Percentiles rank a stretch among this genome's conserved stretches.
Conservation (phyloP, 2,797 vertebrate genomes). For the Crax fasciolata region DNA sequence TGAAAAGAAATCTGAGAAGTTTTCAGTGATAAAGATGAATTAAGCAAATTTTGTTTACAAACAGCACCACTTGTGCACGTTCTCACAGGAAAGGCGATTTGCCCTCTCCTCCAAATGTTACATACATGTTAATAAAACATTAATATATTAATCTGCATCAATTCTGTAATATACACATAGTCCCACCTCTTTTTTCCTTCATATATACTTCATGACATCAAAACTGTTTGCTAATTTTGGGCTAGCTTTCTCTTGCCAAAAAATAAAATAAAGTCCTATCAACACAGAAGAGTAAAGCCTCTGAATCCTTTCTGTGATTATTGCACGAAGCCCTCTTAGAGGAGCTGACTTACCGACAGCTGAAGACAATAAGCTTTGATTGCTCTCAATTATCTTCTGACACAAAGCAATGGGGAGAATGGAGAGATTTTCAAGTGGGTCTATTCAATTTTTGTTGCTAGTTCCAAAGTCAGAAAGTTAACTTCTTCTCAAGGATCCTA, state of each 20-base stretch:
- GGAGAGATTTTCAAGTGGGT: not conserved
- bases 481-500: not conserved
- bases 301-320: not conserved
- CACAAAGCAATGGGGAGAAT: conserved; percentile 8
- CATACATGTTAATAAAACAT: not conserved
- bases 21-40: conserved; percentile 22
- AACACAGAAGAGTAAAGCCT: not conserved
- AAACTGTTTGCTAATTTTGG: not conserved
- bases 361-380: conserved; percentile 71
- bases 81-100: not conserved
- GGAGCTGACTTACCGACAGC: conserved; percentile 1
- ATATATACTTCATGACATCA: not conserved
- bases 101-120: not conserved
- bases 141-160: not conserved
- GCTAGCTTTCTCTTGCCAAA: not conserved
- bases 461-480: conserved; percentile 12
- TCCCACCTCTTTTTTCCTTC: rapidly evolving
- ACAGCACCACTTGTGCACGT: not conserved
- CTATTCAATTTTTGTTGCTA: not conserved
- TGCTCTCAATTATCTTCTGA: conserved; percentile 45
- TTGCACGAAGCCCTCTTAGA: not conserved
- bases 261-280: not conserved
- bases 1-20: conserved; percentile 22
- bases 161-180: not conserved
- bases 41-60: conserved; percentile 13